These are phyloP conservation scores for Neodiprion virginianus DNA, from an alignment of 1,140 invertebrate genomes.

Conservation along the genomic window DNA sequence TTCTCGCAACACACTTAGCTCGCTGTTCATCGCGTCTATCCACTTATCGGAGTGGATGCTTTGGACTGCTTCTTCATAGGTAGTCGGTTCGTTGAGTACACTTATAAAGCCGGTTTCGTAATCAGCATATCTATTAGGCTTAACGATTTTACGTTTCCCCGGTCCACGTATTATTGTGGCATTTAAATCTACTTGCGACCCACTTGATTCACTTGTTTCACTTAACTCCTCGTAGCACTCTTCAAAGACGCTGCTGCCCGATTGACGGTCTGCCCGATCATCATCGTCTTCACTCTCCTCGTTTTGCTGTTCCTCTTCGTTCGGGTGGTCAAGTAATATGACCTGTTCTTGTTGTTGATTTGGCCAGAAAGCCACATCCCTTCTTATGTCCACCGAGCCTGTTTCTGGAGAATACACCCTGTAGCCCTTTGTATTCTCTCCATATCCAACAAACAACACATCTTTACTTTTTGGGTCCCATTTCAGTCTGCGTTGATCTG, in stretches of 20 bases:
- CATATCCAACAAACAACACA: constrained; percentile 46
- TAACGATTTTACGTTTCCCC: neutral
- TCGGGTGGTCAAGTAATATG: neutral
- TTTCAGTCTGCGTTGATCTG: constrained; percentile 35
- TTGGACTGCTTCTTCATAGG: neutral
- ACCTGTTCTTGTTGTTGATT: neutral
- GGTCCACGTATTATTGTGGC: neutral
- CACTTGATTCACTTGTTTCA: neutral
- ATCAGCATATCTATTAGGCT: neutral
- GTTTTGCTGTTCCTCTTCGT: neutral
- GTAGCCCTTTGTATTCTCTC: constrained; percentile 42
- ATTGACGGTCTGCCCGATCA: neutral
- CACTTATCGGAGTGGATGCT: constrained; percentile 36
- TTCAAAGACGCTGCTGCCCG: neutral
- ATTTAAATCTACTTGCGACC: neutral
- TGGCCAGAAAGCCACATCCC: neutral
- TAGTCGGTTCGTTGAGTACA: neutral
- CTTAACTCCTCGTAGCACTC: neutral
- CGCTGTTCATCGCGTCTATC: constrained; percentile 37
- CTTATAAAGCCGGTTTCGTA: neutral
- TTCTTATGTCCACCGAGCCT: neutral
- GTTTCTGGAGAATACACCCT: constrained; percentile 38
- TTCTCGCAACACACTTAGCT: constrained; percentile 22
- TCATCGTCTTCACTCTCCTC: neutral
- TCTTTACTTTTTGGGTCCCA: constrained; percentile 38